A percentile compares a stretch with the other conserved stretches of the same genome.
Conservation (phyloP, 2,797 vertebrate species). For the Onychomys leucogaster region DNA sequence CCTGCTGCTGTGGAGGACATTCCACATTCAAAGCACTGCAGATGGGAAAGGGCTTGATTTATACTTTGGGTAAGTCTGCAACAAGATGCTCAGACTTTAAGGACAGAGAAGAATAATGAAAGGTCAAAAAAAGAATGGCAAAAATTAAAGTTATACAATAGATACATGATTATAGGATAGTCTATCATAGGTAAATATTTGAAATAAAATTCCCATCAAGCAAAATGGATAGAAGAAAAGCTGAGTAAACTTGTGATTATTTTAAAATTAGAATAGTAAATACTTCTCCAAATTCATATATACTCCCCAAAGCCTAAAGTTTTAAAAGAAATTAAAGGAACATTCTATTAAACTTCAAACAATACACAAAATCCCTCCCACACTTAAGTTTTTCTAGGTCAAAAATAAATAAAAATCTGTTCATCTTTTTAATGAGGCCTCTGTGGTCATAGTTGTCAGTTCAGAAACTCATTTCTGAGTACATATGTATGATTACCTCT, state of each 20-base stretch:
- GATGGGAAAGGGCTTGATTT: neutral
- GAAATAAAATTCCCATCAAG: slow-evolving; percentile 29
- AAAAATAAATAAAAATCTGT: neutral
- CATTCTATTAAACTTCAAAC: slow-evolving; percentile 36
- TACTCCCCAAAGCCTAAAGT: neutral
- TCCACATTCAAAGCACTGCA: neutral
- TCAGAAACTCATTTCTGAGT: slow-evolving; percentile 47
- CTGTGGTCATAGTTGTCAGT: neutral
- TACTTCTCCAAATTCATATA: neutral
- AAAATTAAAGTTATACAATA: neutral
- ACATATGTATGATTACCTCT: neutral
- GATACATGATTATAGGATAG: neutral
- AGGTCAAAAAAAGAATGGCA: neutral
- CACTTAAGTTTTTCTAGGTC: neutral
- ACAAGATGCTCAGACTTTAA: neutral
- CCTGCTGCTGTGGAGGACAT: too few species aligned
- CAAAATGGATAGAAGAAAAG: neutral
- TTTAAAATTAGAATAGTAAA: slow-evolving; percentile 43
- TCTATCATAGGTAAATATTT: neutral
- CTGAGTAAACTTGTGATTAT: neutral
- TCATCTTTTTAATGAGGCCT: neutral
- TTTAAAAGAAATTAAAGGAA: neutral
- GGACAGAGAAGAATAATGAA: neutral
- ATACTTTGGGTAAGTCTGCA: neutral
- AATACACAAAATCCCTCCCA: neutral